Base-by-base conservation (phyloP, 2,888 invertebrate genomes). In the Alcis repandata region DNA sequence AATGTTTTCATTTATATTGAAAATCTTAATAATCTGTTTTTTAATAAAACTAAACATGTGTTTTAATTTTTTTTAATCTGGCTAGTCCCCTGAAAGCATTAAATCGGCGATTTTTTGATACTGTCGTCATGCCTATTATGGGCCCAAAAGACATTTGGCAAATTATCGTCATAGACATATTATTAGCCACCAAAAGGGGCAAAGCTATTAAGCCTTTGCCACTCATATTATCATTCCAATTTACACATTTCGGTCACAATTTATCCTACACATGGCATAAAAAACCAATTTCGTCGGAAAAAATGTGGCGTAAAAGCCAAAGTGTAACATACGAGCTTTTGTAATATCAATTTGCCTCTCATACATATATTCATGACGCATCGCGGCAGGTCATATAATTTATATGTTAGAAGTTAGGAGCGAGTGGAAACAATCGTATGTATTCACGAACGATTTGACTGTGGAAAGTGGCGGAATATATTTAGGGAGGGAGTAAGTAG, bases 331-430 rank as follows among this genome's bases (percentile, higher is more conserved):
- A 89, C 81, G 88, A 83, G 85, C 72, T 69, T 77, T 68, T 76
- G 87, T 90, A 91, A 90, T 93, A 92, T 93, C 92, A 93, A 93
- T 92, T 93, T 92, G 88, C 82, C 73, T 84, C 88, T 92, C 93
- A 93, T 93, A 84, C 89, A 92, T 91, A 78, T 89, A 93, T 93
- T 92, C 93, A 93, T 92, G 79, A 73, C 81, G 78, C 85, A 82
- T 85, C 85, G 82, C 80, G 83, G 83, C 83, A 85, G 88, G 91
- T 92, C 93, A 91, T 92, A 92, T 92, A 92, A 92, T 92, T 92
- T 92, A 93, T 92, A 91, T 92, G 89, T 91, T 87, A 86, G 87
- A 80, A 82, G 65, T 66, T 60, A 66, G 65, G 65, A 66, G 79
- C 74, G 74, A 82, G 80, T 79, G 82, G 87, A 83, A 90, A 91